Percentiles rank a stretch among this genome's conserved stretches.
Evolutionary conservation across 2,797 vertebrate species (phyloP).

Genomic region (Enteromius anoplus): DNA sequence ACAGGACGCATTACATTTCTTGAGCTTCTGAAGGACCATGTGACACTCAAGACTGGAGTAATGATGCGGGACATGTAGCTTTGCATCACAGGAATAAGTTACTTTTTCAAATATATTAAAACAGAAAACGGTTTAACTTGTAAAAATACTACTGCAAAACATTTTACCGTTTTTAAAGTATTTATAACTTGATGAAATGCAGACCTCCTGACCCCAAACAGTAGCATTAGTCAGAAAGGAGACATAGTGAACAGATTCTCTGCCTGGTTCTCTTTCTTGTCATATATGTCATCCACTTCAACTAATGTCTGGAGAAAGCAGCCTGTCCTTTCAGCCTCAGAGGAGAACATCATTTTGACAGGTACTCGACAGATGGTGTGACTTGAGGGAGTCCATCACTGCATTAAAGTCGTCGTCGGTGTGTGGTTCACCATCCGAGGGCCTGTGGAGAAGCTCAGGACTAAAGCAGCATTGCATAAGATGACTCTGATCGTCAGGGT

Average conservation of each 20-base stretch:
- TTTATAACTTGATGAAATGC: not conserved
- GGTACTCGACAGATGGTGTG: not conserved
- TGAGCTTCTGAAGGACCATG: not conserved
- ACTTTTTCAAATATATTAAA: not conserved
- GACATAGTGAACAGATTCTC: not conserved
- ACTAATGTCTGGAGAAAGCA: slow-evolving; percentile 12
- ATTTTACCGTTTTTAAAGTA: not conserved
- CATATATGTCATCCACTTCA: not conserved
- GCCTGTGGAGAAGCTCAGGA: slow-evolving; percentile 8
- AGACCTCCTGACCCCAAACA: not conserved
- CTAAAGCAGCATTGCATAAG: slow-evolving; percentile 21
- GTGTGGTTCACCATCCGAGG: not conserved
- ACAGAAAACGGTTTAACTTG: not conserved
- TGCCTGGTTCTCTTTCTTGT: not conserved
- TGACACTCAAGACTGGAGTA: not conserved
- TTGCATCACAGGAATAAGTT: not conserved
- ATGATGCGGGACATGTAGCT: not conserved
- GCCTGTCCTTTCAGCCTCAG: not conserved
- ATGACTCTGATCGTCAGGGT: slow-evolving; percentile 1
- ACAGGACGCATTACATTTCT: not conserved
- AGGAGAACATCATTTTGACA: not conserved
- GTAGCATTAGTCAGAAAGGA: not conserved
- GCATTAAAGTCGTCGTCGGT: slow-evolving; percentile 12
- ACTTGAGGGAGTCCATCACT: slow-evolving; percentile 1
- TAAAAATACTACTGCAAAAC: not conserved